Conservation (phyloP, 53 echinoderm and acorn worm genomes). For the Crossaster papposus region DNA sequence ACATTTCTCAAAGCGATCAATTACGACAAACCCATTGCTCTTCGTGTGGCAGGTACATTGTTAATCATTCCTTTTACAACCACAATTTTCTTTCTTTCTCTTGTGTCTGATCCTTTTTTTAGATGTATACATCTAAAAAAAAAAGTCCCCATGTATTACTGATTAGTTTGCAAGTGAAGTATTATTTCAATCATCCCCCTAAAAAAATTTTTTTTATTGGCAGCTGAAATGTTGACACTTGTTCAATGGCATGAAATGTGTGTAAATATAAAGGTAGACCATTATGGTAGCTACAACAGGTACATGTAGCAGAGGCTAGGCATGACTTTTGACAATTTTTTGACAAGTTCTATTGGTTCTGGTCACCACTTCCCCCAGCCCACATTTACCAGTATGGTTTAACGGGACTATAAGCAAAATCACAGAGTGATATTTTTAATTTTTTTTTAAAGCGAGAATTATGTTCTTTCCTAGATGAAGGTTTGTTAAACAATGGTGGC, state of each 20-base stretch:
- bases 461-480: not conserved
- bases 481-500: conserved; percentile 25
- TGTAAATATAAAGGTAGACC: not conserved
- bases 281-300: not conserved
- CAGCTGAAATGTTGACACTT: conserved; percentile 9
- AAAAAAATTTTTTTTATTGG: not conserved
- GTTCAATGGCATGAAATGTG: not conserved
- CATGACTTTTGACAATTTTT: conserved; percentile 1
- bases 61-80: not conserved
- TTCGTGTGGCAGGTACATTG: not conserved
- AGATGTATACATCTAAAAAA: not conserved
- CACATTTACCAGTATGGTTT: not conserved
- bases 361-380: not conserved
- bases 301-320: not conserved
- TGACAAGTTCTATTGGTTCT: conserved; percentile 25
- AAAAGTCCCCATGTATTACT: not conserved
- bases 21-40: not conserved
- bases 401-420: not conserved
- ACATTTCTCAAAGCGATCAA: not conserved
- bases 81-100: not conserved
- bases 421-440: not conserved
- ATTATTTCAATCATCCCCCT: not conserved
- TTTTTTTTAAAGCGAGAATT: not conserved
- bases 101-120: not conserved
- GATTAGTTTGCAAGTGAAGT: not conserved